Conservation (phyloP, 2,888 invertebrate species). For the Eubasilissa splendida region DNA sequence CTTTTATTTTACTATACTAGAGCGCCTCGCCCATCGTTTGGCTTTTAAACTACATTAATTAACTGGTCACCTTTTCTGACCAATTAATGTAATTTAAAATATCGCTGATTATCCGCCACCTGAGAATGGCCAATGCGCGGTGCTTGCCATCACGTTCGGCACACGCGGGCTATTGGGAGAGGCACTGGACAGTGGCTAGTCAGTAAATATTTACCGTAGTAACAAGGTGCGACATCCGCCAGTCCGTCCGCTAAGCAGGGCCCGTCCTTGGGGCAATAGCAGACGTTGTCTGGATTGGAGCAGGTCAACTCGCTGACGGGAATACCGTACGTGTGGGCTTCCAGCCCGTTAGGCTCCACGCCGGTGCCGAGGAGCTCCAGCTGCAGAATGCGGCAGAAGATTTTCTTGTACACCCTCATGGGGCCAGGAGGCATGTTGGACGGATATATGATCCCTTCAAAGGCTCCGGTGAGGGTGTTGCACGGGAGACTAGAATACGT, state of each 20-base stretch:
- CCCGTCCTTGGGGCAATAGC: slow-evolving; percentile 73
- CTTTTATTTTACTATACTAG: too few species aligned
- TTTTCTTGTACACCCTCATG: slow-evolving; percentile 77
- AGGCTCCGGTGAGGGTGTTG: slow-evolving; percentile 78
- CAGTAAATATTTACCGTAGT: slow-evolving; percentile 75
- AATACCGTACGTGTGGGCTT: slow-evolving; percentile 76
- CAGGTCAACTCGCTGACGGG: slow-evolving; percentile 75
- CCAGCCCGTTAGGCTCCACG: slow-evolving; percentile 68
- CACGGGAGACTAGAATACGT: slow-evolving; percentile 72
- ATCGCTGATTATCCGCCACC: neutral
- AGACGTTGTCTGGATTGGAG: slow-evolving; percentile 75
- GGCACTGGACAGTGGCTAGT: too few species aligned
- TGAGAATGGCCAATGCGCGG: too few species aligned
- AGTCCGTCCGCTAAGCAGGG: slow-evolving; percentile 75
- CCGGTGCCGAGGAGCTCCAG: slow-evolving; percentile 62
- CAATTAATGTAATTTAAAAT: neutral
- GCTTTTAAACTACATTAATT: neutral
- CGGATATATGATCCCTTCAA: slow-evolving; percentile 83
- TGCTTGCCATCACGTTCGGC: neutral
- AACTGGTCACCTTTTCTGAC: neutral
- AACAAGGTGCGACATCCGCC: slow-evolving; percentile 80
- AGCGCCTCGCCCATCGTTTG: too few species aligned
- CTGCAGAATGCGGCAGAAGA: slow-evolving; percentile 82
- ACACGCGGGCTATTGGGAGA: neutral
- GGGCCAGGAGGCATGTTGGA: slow-evolving; percentile 71